Evolutionary conservation across 2,113 vertebrate species (phyloP), one percentile per base, ranked within the genome.

Genomic region (Boulengerochromis microlepis): DNA sequence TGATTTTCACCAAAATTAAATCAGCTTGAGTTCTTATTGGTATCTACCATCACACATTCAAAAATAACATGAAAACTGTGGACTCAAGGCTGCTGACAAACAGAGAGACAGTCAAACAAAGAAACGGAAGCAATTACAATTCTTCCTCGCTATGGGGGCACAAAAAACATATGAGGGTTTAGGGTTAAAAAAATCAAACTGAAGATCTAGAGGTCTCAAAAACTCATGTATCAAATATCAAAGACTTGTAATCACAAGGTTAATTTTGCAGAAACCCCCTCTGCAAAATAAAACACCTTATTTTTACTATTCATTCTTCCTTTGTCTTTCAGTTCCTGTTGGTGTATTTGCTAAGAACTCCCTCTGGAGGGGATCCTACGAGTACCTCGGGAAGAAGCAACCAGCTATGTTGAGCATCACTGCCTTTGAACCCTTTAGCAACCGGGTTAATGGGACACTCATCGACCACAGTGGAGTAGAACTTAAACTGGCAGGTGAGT

Each of bases 341-440:
- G 98, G 98, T 7, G 98, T 99, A 8, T 99, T 99, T 84, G 97
- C 98, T 3, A 98, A 97, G 94, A 99, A 99, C 88, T 98, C 98
- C 83, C 97, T 99, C 3, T 99, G 98, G 99, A 98, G 98, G 93
- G 99, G 99, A 64, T 99, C 98, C 54, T 99, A 99, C 1, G 98
- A 99, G 90, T 99, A 99, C 95, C 90, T 99, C 92, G 99, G 98
- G 29, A 99, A 98, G 92, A 99, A 98, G 96, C 99, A 99, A 94
- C 98, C 98, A 0, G 98, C 98, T 18, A 98, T 99, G 98, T 96
- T 99, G 38, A 98, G 97, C 84, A 98, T 99, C 92, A 99, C 97
- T 19, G 96, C 97, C 91, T 99, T 99, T 22, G 98, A 99, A 78
- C 95, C 95, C 2, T 91, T 93, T 90, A 98, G 95, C 94, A 96